Evolutionary conservation across 2,888 invertebrate genomes (phyloP).

Genomic region (Eupithecia insigniata): DNA sequence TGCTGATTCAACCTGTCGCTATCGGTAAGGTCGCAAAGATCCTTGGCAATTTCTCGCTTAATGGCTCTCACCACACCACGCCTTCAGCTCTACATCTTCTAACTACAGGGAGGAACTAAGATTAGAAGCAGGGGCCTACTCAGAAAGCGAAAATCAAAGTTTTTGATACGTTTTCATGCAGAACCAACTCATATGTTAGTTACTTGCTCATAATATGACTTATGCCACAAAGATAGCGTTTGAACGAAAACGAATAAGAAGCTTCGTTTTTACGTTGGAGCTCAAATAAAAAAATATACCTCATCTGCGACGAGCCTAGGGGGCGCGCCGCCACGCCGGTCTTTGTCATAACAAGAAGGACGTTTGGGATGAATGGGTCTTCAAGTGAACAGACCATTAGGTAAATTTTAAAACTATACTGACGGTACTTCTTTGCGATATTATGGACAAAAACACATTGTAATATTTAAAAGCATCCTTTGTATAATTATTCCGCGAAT

Average conservation of each 20-base stretch:
- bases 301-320: too few species aligned
- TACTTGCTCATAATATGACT: too few species aligned
- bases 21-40: constrained; percentile 46
- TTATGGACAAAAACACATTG: neutral
- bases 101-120: constrained; percentile 48
- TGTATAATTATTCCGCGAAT: neutral
- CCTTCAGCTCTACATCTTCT: constrained; percentile 43
- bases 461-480: neutral
- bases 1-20: constrained; percentile 42
- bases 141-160: too few species aligned
- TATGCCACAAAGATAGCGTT: too few species aligned
- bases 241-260: too few species aligned
- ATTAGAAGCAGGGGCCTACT: neutral
- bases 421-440: neutral
- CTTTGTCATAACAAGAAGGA: neutral
- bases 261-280: too few species aligned
- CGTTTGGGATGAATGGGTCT: neutral
- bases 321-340: too few species aligned
- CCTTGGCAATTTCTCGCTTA: constrained; percentile 53
- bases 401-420: neutral
- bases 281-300: too few species aligned
- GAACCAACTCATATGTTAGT: too few species aligned
- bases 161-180: too few species aligned
- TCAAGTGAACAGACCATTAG: neutral
- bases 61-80: constrained; percentile 48